Evolutionary conservation across 2,888 invertebrate species (phyloP), one percentile per base, ranked within the genome.

Genomic region (Eristalis intricaria): DNA sequence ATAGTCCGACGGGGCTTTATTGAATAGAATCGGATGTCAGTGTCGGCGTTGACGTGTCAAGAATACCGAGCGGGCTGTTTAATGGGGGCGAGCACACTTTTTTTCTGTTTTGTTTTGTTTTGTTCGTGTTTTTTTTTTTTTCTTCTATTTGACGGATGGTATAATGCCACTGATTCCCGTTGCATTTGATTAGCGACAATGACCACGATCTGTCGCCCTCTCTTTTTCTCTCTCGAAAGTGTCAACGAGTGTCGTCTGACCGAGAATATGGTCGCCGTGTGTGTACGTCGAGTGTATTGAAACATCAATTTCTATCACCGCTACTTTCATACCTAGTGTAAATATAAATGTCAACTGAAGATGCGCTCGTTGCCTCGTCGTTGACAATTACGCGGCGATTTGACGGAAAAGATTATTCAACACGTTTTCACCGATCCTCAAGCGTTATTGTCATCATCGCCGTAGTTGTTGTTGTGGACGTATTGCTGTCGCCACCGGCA

Each of bases 1-100:
- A 61, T 63, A 61, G 63, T 40, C 64, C 64, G 43, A 66, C 68
- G 68, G 73, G 77, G 73, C 68, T 71, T 76, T 80, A 80, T 75
- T 68, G 35, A 80, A 85, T 75, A 86, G 74, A 83, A 86, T 86
- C 82, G 82, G 86, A 86, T 86, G 82, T 86, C 86, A 86, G 78
- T 86, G 82, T 86, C 82, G 78, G 58, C 74, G 61, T 38, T 86
- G 86, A 86, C 86, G 86, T 86, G 86, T 86, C 78, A 70, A 83
- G 86, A 86, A 86, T 86, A 82, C 69, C 35, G 69, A 86, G 11
- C 61, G 65, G 65, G 22, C 61, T 40, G 63, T 81, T 81, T 85
- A 85, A 86, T 78, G 82, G 69, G 86, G 82, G 74, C 86, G 86
- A 82, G 68, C 61, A 80, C 61, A 63, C 29, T 26, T 23, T 40